Conservation (phyloP, 2,888 invertebrate species). For the Doris montereyensis region DNA sequence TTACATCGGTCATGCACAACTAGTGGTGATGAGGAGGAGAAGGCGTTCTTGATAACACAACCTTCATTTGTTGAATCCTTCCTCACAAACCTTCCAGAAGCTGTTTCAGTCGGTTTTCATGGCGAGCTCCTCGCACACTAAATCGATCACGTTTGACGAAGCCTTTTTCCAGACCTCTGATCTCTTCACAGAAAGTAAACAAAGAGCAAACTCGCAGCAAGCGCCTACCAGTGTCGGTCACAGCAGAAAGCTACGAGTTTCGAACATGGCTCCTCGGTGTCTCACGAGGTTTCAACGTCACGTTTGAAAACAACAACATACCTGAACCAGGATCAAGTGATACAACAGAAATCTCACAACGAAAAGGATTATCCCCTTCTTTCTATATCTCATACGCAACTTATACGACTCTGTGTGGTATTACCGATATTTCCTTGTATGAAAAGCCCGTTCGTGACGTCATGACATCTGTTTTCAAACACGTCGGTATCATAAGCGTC, state of each 20-base stretch:
- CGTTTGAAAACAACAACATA: slow-evolving; percentile 14
- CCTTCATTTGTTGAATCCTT: neutral
- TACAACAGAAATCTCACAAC: neutral
- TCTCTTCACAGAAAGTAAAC: neutral
- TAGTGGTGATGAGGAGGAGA: slow-evolving; percentile 3
- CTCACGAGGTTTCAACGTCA: slow-evolving; percentile 28
- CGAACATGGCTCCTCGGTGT: slow-evolving; percentile 26
- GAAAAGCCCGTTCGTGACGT: neutral
- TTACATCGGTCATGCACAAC: neutral
- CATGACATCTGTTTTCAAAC: slow-evolving; percentile 2
- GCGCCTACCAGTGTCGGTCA: neutral
- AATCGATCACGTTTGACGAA: slow-evolving; percentile 9
- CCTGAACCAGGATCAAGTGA: neutral
- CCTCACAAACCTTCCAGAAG: slow-evolving; percentile 9
- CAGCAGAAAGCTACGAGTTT: slow-evolving; percentile 28
- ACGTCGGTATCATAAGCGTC: slow-evolving; percentile 25
- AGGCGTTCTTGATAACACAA: slow-evolving; percentile 18
- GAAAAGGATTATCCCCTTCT: neutral
- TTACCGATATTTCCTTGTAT: slow-evolving; percentile 19
- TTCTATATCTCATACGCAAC: slow-evolving; percentile 12
- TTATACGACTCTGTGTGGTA: slow-evolving; percentile 20
- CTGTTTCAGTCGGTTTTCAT: slow-evolving; percentile 1
- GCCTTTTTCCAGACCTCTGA: neutral
- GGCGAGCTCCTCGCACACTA: neutral
- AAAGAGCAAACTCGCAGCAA: neutral